phyloP scores from a whole-genome alignment of 1,140 invertebrate species.

The Papilio aristodemus region DNA sequence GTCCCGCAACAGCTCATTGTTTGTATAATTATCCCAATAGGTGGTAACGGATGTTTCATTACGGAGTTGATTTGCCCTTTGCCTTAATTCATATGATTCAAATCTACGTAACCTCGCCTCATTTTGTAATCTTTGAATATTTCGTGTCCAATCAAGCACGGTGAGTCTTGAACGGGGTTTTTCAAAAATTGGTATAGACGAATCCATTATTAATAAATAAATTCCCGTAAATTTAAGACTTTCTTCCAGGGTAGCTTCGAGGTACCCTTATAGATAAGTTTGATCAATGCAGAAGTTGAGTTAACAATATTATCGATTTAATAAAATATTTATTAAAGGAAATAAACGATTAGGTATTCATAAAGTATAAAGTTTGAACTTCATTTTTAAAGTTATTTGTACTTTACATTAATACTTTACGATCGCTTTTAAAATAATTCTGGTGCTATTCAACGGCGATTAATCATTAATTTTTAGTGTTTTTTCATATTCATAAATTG shows the following conservation, averaged over 20 bases:
- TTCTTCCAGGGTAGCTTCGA: not conserved
- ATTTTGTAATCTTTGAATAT: conserved; percentile 85
- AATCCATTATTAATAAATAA: conserved; percentile 53
- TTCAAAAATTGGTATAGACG: conserved; percentile 81
- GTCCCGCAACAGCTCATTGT: conserved; percentile 87
- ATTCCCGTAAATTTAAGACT: not conserved
- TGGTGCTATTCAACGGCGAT: no score
- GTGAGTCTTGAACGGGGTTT: conserved; percentile 85
- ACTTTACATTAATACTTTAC: no score
- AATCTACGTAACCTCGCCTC: conserved; percentile 82
- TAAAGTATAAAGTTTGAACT: not conserved
- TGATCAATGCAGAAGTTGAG: conserved; percentile 1
- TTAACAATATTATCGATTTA: not conserved
- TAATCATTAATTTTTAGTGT: no score
- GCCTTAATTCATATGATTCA: conserved; percentile 85
- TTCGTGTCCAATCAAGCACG: conserved; percentile 87
- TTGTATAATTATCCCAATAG: conserved; percentile 91
- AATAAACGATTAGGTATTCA: not conserved
- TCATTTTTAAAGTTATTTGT: no score
- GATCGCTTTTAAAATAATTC: no score
- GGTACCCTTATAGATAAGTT: conserved; percentile 4
- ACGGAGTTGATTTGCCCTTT: conserved; percentile 86
- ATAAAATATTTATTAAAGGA: not conserved
- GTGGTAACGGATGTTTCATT: conserved; percentile 90
- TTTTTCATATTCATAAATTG: no score